Conservation (phyloP, 2,888 invertebrate genomes). For the Rambutsinella grinnellia region DNA sequence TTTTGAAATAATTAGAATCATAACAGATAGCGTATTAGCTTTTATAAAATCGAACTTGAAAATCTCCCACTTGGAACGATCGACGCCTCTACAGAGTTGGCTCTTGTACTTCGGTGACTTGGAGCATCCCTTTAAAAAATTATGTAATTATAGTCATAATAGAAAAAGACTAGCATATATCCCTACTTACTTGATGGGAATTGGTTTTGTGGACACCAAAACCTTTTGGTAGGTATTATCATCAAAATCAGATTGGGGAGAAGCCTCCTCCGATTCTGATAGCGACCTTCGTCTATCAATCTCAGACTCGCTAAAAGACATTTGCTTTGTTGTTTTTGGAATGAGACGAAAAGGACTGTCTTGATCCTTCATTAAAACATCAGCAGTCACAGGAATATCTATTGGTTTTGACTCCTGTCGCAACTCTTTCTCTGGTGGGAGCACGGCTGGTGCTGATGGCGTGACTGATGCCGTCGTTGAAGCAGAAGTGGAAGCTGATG, state of each 20-base stretch:
- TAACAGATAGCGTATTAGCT: background rate
- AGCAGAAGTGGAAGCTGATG: no score
- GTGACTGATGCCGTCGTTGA: background rate
- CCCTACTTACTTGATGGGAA: constrained; percentile 78
- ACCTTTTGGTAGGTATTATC: constrained; percentile 40
- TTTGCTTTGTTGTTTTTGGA: constrained; percentile 38
- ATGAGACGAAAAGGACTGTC: constrained; percentile 29
- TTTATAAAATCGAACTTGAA: constrained; percentile 13
- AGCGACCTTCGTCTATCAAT: constrained; percentile 43
- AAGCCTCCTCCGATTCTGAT: constrained; percentile 42
- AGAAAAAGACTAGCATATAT: background rate
- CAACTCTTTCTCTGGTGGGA: background rate
- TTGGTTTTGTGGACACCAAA: constrained; percentile 75
- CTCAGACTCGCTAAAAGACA: constrained; percentile 56
- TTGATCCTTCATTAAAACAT: constrained; percentile 2
- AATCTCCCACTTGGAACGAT: constrained; percentile 35
- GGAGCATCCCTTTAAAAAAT: constrained; percentile 41
- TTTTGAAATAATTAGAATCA: background rate
- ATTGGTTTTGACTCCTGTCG: background rate
- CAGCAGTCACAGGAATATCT: constrained; percentile 20
- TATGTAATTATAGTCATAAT: background rate
- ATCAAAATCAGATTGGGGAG: constrained; percentile 35
- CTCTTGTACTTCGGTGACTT: constrained; percentile 42
- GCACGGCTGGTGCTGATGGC: background rate
- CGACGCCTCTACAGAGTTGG: constrained; percentile 49